A percentile compares a stretch with the other conserved stretches of the same genome.
Evolutionary conservation across 2,797 vertebrate species (phyloP).

Genomic region (Scleropages formosus): DNA sequence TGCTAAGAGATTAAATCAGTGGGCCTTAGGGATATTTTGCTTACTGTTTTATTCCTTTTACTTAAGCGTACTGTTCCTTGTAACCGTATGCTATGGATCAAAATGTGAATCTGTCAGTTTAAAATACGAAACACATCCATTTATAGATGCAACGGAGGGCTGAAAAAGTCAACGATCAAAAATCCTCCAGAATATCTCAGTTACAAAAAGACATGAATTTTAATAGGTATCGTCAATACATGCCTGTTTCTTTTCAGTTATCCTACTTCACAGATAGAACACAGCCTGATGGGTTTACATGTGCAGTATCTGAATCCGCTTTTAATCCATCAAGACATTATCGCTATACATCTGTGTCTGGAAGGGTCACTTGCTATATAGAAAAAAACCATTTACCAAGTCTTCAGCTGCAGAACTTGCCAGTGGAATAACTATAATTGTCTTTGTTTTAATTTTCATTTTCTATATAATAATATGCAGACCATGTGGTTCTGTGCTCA

Average conservation of each 20-base stretch:
- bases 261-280: not conserved
- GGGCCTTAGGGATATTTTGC: not conserved
- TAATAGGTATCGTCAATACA: not conserved
- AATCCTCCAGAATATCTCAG: not conserved
- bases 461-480: too few species aligned
- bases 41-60: not conserved
- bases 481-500: too few species aligned
- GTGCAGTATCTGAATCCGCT: not conserved
- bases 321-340: not conserved
- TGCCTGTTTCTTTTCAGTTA: not conserved
- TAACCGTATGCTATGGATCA: not conserved
- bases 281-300: too few species aligned
- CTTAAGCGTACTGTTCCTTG: not conserved
- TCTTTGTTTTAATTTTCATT: too few species aligned
- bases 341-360: not conserved
- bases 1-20: not conserved
- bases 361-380: too few species aligned
- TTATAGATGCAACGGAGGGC: too few species aligned
- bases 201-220: not conserved
- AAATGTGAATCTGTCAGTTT: too few species aligned
- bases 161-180: not conserved
- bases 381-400: too few species aligned
- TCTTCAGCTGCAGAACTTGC: too few species aligned
- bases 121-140: too few species aligned
- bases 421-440: too few species aligned